Conservation (phyloP, 2,113 vertebrate species). For the human region GRCh38 chr5:83117001-83117500, state of each 20-base stretch:
- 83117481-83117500: background rate
- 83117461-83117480: background rate
- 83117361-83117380: background rate
- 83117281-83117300: background rate
- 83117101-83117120: background rate
- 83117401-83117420: background rate
- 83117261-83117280: background rate
- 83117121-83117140: background rate
- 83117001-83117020: background rate
- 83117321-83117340: background rate
- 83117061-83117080: background rate
- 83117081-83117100: background rate
- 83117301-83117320: background rate
- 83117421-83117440: background rate
- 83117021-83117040: background rate
- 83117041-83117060: background rate
- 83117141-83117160: background rate
- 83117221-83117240: background rate
- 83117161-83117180: background rate
- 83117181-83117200: background rate
- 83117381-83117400: background rate
- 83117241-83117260: background rate
- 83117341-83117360: background rate
- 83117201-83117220: background rate
- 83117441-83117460: conserved; percentile 17